Base-by-base conservation (phyloP, 2,113 vertebrate species). In the Crocuta crocuta region DNA sequence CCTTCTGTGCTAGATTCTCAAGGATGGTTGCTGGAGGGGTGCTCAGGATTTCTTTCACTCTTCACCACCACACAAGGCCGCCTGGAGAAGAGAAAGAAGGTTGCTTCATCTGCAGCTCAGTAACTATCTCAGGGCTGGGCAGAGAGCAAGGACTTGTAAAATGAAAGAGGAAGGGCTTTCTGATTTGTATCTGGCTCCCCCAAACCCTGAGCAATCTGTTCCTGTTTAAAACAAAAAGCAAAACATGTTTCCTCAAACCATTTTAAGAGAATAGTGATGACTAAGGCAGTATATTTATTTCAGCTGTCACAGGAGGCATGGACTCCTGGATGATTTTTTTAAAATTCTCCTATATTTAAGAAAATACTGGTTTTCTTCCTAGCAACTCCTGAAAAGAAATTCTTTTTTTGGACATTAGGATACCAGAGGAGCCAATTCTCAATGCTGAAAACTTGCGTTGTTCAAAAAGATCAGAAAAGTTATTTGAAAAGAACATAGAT, bases 151-250 rank as follows among this genome's bases (percentile, higher is more conserved):
- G 21, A 88, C 61, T 84, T 97, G 35, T 93, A 92, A 78, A 96
- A 97, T 88, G 96, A 81, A 98, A 97, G 97, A 98, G 96, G 95
- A 97, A 98, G 79, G 66, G 33, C 79, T 94, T 79, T 94, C 74
- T 76, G 90, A 68, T 90, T 96, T 39, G 82, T 97, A 89, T 96
- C 74, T 96, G 65, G 65, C 90, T 96, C 86, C 80, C 87, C 70
- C 96, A 96, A 94, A 95, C 84, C 53, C 80, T 31, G 91, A 39
- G 66, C 95, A 98, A 98, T 95, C 53, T 97, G 89, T 76, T 98
- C 73, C 97, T 97, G 87, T 97, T 94, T 98, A 98, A 98, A 99
- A 98, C 91, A 53, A 80, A 98, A 98, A 97, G 96, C 95, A 94
- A 92, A 96, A 83, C 81, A 92, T 31, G 70, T 96, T 98, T 98